A percentile compares a stretch with the other conserved stretches of the same genome.
These are phyloP conservation scores for Xestia xanthographa DNA, from an alignment of 2,888 invertebrate genomes.

Conservation along the genomic window DNA sequence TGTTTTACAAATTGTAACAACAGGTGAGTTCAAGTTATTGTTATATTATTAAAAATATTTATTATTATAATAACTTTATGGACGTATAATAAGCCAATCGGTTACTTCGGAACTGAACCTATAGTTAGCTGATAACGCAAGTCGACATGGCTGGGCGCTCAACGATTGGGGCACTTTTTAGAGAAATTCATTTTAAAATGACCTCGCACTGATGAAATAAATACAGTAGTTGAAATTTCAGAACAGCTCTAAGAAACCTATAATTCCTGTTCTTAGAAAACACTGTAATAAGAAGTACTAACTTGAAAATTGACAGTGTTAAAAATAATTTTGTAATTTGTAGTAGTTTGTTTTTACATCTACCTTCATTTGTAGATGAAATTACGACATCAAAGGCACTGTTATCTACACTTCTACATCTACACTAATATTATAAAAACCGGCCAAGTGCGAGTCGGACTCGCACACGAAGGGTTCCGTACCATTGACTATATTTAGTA, in stretches of 20 bases:
- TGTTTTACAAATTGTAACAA: background rate
- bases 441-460: no score
- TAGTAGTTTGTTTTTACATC: background rate
- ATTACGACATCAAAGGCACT: background rate
- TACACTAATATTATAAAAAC: no score
- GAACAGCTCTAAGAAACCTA: conserved; percentile 13
- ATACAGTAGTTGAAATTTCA: conserved; percentile 12
- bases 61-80: conserved; percentile 18
- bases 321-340: no score
- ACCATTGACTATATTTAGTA: no score
- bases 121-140: conserved; percentile 71
- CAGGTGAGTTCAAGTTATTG: background rate
- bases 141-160: conserved; percentile 68
- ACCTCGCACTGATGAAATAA: conserved; percentile 57
- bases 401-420: no score
- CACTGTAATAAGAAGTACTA: background rate
- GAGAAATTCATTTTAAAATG: conserved; percentile 50
- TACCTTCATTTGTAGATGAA: background rate
- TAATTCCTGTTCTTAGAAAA: background rate
- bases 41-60: background rate
- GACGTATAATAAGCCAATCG: conserved; percentile 61
- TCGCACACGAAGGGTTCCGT: no score
- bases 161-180: conserved; percentile 68
- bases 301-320: background rate
- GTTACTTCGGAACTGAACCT: conserved; percentile 59